These are phyloP conservation scores for Penaeus vannamei DNA, from an alignment of 1,140 invertebrate genomes.

Conservation along the genomic window DNA sequence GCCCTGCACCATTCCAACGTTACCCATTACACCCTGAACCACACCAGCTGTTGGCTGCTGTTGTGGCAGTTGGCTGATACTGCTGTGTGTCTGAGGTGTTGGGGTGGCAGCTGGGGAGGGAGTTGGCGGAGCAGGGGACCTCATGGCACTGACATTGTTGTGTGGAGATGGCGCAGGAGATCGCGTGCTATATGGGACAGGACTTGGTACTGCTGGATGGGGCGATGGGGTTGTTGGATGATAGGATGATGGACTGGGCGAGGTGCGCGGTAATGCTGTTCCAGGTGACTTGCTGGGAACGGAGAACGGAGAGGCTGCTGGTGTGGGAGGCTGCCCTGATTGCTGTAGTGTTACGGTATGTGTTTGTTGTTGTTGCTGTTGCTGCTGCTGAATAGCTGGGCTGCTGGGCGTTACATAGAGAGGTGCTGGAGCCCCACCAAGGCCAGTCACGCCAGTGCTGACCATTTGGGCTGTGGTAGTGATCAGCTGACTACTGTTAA, in stretches of 20 bases:
- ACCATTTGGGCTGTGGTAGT: constrained; percentile 56
- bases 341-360: constrained; percentile 55
- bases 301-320: constrained; percentile 56
- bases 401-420: constrained; percentile 47
- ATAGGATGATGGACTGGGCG: constrained; percentile 60
- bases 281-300: constrained; percentile 55
- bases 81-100: constrained; percentile 55
- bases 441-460: constrained; percentile 43
- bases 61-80: constrained; percentile 36
- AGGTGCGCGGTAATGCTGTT: constrained; percentile 52
- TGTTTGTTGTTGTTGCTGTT: constrained; percentile 20
- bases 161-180: constrained; percentile 61
- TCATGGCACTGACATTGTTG: constrained; percentile 45
- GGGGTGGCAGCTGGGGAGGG: constrained; percentile 60
- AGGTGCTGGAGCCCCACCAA: constrained; percentile 44
- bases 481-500: constrained; percentile 59
- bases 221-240: constrained; percentile 59
- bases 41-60: constrained; percentile 47
- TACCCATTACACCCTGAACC: constrained; percentile 54
- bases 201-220: constrained; percentile 53
- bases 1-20: constrained; percentile 57
- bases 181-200: constrained; percentile 57
- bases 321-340: constrained; percentile 47
- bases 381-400: constrained; percentile 45
- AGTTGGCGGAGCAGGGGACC: constrained; percentile 56